Percentiles rank a stretch among this genome's conserved stretches.
phyloP scores from a whole-genome alignment of 2,797 vertebrate genomes.

The Acanthurus lineatus region DNA sequence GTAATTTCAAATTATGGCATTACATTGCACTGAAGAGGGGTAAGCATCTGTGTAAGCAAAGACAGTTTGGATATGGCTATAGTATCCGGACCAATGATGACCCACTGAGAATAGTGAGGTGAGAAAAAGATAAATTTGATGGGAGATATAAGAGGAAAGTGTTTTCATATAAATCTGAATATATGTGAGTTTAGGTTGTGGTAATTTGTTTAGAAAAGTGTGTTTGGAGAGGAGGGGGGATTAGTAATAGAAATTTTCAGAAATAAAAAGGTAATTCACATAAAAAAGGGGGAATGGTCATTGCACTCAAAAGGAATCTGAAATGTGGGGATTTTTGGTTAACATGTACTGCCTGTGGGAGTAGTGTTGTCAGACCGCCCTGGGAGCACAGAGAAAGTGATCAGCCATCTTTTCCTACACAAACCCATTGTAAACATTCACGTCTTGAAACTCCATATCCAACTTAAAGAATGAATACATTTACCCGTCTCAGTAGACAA shows the following conservation, averaged over 20 bases:
- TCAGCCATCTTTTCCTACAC: constrained; percentile 67
- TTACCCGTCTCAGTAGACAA: constrained; percentile 82
- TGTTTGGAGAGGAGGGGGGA: no score
- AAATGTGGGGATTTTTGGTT: constrained; percentile 71
- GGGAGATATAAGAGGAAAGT: background rate
- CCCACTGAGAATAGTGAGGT: background rate
- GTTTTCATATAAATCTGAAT: background rate
- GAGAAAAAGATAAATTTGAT: background rate
- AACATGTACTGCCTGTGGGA: constrained; percentile 58
- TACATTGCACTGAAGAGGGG: constrained; percentile 63
- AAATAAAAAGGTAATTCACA: constrained; percentile 2
- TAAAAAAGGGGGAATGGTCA: background rate
- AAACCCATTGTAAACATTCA: constrained; percentile 82
- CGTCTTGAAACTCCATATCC: constrained; percentile 69
- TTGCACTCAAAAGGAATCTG: constrained; percentile 13
- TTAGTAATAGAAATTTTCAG: no score
- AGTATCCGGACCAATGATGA: constrained; percentile 43
- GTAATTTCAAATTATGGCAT: constrained; percentile 68
- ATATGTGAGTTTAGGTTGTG: background rate
- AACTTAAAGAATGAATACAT: constrained; percentile 72
- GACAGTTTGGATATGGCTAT: constrained; percentile 76
- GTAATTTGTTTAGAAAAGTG: background rate
- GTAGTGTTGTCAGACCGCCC: constrained; percentile 46
- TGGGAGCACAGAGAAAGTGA: constrained; percentile 49
- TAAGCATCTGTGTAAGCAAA: constrained; percentile 64